Evolutionary conservation across 1,140 invertebrate genomes (phyloP).

Genomic region (Drosophila subpulchrella): DNA sequence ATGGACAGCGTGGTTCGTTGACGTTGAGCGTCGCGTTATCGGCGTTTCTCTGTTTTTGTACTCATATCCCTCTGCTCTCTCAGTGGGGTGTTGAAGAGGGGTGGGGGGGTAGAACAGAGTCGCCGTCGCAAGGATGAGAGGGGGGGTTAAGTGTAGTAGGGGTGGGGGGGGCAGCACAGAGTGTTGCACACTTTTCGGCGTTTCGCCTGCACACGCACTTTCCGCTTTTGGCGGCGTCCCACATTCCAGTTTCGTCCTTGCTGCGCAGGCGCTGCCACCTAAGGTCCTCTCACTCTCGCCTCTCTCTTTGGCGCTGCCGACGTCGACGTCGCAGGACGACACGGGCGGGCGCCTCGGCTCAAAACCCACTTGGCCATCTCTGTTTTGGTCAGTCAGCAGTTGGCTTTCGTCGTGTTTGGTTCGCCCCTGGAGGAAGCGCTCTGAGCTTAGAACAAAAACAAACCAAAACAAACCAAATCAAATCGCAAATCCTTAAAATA

Average conservation of each 20-base stretch:
- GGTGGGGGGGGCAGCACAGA: slow-evolving; percentile 35
- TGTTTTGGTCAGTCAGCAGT: slow-evolving; percentile 85
- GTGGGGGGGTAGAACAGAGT: neutral
- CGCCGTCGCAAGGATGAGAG: slow-evolving; percentile 16
- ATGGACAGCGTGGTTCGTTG: slow-evolving; percentile 67
- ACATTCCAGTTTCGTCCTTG: slow-evolving; percentile 50
- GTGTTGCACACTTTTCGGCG: slow-evolving; percentile 80
- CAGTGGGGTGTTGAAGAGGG: neutral
- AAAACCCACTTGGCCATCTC: slow-evolving; percentile 83
- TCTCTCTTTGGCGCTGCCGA: slow-evolving; percentile 29
- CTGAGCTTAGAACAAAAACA: slow-evolving; percentile 23
- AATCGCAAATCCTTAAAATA: slow-evolving; percentile 23
- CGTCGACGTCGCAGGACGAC: slow-evolving; percentile 45
- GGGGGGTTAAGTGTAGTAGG: neutral
- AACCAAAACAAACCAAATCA: slow-evolving; percentile 30
- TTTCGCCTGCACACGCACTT: slow-evolving; percentile 80
- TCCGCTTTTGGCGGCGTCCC: slow-evolving; percentile 80
- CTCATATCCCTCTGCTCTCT: slow-evolving; percentile 74
- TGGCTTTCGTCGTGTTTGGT: slow-evolving; percentile 82
- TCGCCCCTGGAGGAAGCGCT: slow-evolving; percentile 64
- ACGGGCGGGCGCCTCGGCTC: slow-evolving; percentile 41
- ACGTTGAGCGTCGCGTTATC: slow-evolving; percentile 77
- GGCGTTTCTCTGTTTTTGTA: slow-evolving; percentile 84
- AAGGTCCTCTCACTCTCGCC: slow-evolving; percentile 51
- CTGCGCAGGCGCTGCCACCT: slow-evolving; percentile 61